A percentile compares a stretch with the other conserved stretches of the same genome.
These are phyloP conservation scores for Genyomyrus donnyi DNA, from an alignment of 2,113 vertebrate genomes.

Conservation along the genomic window DNA sequence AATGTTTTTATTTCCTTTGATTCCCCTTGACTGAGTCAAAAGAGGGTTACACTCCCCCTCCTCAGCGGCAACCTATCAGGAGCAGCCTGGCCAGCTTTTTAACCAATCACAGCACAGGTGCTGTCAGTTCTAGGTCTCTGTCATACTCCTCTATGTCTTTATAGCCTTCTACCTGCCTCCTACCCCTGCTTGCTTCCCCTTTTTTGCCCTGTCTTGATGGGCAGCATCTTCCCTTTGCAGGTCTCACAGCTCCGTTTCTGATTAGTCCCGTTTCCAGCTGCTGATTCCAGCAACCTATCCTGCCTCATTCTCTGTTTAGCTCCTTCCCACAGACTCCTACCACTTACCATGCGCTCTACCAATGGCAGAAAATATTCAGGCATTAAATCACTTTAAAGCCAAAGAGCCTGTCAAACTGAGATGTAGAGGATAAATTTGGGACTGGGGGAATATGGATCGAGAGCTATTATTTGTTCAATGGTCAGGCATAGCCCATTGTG, in stretches of 20 bases:
- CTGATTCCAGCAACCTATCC: background rate
- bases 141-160: background rate
- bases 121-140: background rate
- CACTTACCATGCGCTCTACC: background rate
- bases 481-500: background rate
- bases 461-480: conserved; percentile 1
- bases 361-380: background rate
- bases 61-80: background rate
- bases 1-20: background rate
- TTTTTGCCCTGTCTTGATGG: background rate
- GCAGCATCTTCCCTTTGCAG: background rate
- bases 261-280: background rate
- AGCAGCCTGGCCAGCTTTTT: background rate
- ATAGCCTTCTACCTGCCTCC: background rate
- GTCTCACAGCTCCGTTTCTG: background rate
- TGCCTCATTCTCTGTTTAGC: background rate
- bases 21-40: background rate
- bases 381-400: background rate
- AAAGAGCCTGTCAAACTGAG: background rate
- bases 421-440: background rate
- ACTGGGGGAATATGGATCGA: background rate
- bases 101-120: background rate
- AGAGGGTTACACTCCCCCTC: background rate
- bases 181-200: background rate
- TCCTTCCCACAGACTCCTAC: background rate